These are phyloP conservation scores for Idris sp. DNA, from an alignment of 1,140 invertebrate genomes.

Conservation along the genomic window DNA sequence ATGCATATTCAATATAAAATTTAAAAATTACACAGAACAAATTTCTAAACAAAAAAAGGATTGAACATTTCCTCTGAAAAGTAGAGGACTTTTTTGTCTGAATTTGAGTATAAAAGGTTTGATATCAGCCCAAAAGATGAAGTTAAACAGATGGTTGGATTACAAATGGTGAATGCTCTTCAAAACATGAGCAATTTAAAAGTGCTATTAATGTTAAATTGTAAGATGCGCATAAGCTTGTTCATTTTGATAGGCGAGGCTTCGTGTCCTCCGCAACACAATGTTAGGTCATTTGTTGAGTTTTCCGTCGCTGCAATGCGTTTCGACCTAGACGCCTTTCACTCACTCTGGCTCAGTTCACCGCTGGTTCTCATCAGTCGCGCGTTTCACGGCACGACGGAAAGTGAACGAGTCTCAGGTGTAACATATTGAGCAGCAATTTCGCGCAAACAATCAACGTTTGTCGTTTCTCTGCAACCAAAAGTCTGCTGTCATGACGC, in stretches of 20 bases:
- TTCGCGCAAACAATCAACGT: constrained; percentile 12
- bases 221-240: constrained; percentile 38
- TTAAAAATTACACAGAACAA: too few relatives aligned
- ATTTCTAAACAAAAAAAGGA: too few relatives aligned
- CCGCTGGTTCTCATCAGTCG: constrained; percentile 68
- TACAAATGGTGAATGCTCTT: too few relatives aligned
- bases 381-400: constrained; percentile 55
- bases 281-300: constrained; percentile 61
- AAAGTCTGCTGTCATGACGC: too few relatives aligned
- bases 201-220: background rate
- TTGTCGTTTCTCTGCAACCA: too few relatives aligned
- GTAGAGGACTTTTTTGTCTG: too few relatives aligned
- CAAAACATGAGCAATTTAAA: too few relatives aligned
- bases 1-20: too few relatives aligned
- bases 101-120: too few relatives aligned
- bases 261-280: constrained; percentile 57
- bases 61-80: too few relatives aligned
- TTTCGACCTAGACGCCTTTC: constrained; percentile 68
- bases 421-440: constrained; percentile 54
- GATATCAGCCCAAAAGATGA: too few relatives aligned
- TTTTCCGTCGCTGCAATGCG: constrained; percentile 56
- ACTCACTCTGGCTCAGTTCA: constrained; percentile 70
- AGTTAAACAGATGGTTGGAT: too few relatives aligned
- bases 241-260: constrained; percentile 50
- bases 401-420: constrained; percentile 44